Evolutionary conservation across 2,113 vertebrate genomes (phyloP), one percentile per base, ranked within the genome.

Genomic region (Forbesichthys papilliferus): DNA sequence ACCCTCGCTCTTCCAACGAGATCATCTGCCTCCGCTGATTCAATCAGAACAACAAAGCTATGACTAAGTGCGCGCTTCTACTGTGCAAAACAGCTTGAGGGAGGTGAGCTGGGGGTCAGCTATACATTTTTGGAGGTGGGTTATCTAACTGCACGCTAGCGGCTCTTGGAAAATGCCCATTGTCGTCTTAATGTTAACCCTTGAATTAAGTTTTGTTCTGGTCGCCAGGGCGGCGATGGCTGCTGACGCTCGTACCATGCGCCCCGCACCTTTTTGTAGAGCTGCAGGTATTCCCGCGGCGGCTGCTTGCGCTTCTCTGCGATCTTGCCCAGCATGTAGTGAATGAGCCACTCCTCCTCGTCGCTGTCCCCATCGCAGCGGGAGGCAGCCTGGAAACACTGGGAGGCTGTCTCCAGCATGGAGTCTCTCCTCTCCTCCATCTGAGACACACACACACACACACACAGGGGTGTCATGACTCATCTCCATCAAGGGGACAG

Each of bases 281-380:
- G 95, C 63, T 91, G 89, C 79, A 99, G 89, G 85, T 96, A 99
- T 20, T 96, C 91, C 1, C 89, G 80, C 0, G 96, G 95, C 0
- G 94, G 82, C 63, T 94, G 90, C 56, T 93, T 95, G 80, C 94
- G 96, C 82, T 99, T 99, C 91, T 98, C 98, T 0, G 96, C 94
- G 8, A 99, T 97, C 91, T 99, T 99, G n/a, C 95, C 98, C 82
- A 98, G 91, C 98, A 99, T 99, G 91, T 99, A 99, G 78, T 99
- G 96, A 74, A 99, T 98, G 16, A 99, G 95, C 98, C 98, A 99
- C 87, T 98, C 98, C 78, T 99, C 98, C 78, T 99, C 97, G 0
- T 98, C 97, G 0, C 96, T 96, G 0, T 97, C 96, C 0, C 95
- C 96, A 82, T 96, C 96, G 9, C 97, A 99, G 61, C 81, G 91